Conservation (phyloP, 2,888 invertebrate species). For the Gortyna flavago region DNA sequence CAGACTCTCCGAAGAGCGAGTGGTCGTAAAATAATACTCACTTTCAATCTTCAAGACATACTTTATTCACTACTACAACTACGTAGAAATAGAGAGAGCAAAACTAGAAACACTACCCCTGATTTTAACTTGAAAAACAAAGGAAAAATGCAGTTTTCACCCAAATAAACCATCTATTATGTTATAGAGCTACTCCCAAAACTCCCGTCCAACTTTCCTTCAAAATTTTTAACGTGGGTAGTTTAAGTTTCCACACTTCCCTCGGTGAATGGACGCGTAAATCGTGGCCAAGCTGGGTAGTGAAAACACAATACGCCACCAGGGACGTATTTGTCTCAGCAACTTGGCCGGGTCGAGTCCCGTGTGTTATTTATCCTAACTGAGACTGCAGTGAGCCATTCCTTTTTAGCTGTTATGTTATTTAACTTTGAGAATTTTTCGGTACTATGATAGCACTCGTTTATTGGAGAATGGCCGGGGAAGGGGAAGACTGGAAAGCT, state of each 20-base stretch:
- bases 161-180: slow-evolving; percentile 17
- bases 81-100: no score
- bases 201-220: slow-evolving; percentile 18
- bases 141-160: neutral
- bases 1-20: no score
- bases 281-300: slow-evolving; percentile 52
- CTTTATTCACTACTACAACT: neutral
- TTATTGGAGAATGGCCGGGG: neutral
- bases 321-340: slow-evolving; percentile 71
- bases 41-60: neutral
- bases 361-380: slow-evolving; percentile 64
- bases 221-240: slow-evolving; percentile 37
- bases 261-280: slow-evolving; percentile 52
- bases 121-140: neutral
- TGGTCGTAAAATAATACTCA: neutral
- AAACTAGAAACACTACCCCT: neutral
- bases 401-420: slow-evolving; percentile 34
- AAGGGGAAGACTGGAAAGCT: neutral
- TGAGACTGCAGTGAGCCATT: slow-evolving; percentile 10
- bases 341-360: slow-evolving; percentile 55
- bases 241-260: slow-evolving; percentile 49
- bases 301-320: slow-evolving; percentile 64
- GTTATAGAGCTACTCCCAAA: slow-evolving; percentile 1
- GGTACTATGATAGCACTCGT: neutral
- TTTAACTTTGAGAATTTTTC: slow-evolving; percentile 8